phyloP scores from a whole-genome alignment of 1,140 invertebrate species.

The Drosophila cardini region DNA sequence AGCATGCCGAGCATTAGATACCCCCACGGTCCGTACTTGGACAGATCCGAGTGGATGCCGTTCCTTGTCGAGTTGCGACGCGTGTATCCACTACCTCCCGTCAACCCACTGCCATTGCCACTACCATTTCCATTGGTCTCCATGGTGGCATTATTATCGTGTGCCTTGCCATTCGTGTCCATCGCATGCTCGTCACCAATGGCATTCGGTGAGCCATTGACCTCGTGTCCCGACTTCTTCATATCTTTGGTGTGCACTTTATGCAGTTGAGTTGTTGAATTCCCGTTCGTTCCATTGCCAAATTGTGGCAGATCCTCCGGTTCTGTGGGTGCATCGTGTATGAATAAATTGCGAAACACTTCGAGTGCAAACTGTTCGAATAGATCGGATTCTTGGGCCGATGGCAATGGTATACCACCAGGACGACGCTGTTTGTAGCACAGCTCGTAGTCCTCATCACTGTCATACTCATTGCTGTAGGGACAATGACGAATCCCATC shows the following conservation, averaged over 20 bases:
- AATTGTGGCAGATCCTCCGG: constrained; percentile 59
- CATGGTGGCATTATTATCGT: constrained; percentile 64
- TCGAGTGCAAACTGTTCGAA: constrained; percentile 81
- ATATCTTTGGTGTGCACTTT: constrained; percentile 80
- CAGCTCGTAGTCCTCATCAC: constrained; percentile 85
- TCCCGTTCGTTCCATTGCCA: constrained; percentile 34
- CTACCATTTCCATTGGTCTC: constrained; percentile 31
- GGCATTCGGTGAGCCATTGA: constrained; percentile 64
- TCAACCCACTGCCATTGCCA: constrained; percentile 10
- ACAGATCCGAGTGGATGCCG: constrained; percentile 85
- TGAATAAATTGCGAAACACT: constrained; percentile 77
- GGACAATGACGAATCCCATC: constrained; percentile 88
- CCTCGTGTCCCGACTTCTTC: constrained; percentile 63
- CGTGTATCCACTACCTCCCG: constrained; percentile 65
- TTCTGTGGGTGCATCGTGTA: constrained; percentile 67
- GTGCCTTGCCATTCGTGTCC: constrained; percentile 32
- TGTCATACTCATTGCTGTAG: constrained; percentile 85
- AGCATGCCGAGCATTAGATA: constrained; percentile 88
- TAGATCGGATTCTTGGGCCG: constrained; percentile 70
- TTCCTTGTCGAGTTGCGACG: constrained; percentile 73
- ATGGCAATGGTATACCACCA: constrained; percentile 65
- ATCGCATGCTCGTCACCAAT: constrained; percentile 38
- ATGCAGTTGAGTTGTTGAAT: constrained; percentile 59
- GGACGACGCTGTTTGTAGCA: constrained; percentile 80
- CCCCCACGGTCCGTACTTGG: constrained; percentile 88